Evolutionary conservation across 2,797 vertebrate species (phyloP).

Genomic region (Alectoris magna): DNA sequence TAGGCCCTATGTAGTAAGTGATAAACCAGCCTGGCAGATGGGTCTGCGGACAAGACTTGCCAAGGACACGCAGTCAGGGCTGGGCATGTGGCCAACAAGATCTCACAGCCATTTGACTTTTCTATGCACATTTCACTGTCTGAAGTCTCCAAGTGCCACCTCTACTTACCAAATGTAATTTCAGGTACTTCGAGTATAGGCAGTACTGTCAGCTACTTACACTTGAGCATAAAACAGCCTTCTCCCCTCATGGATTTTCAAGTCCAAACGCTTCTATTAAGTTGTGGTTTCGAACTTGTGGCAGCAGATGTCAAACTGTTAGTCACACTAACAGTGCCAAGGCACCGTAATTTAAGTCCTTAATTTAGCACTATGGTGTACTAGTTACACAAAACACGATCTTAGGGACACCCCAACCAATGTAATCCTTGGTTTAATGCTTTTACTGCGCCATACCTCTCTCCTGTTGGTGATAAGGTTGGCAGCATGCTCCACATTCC

Average conservation of each 20-base stretch:
- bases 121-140: not conserved
- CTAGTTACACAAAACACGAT: not conserved
- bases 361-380: not conserved
- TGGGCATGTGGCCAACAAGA: not conserved
- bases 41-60: conserved; percentile 21
- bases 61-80: conserved; percentile 44
- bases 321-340: not conserved
- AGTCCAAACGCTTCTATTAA: not conserved
- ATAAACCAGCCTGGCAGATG: conserved; percentile 42
- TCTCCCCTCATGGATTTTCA: not conserved
- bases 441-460: conserved; percentile 80
- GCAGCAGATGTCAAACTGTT: not conserved
- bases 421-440: not conserved
- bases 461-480: conserved; percentile 86
- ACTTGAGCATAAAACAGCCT: not conserved
- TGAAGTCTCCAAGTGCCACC: not conserved
- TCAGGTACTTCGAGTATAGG: not conserved
- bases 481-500: conserved; percentile 86
- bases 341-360: not conserved
- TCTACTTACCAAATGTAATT: not conserved
- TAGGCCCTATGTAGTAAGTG: conserved; percentile 1
- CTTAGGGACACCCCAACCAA: not conserved
- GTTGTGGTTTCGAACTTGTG: not conserved
- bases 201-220: not conserved
- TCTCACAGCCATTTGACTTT: not conserved